Conservation (phyloP, 1,140 invertebrate species). For the Drosophila quadrilineata region DNA sequence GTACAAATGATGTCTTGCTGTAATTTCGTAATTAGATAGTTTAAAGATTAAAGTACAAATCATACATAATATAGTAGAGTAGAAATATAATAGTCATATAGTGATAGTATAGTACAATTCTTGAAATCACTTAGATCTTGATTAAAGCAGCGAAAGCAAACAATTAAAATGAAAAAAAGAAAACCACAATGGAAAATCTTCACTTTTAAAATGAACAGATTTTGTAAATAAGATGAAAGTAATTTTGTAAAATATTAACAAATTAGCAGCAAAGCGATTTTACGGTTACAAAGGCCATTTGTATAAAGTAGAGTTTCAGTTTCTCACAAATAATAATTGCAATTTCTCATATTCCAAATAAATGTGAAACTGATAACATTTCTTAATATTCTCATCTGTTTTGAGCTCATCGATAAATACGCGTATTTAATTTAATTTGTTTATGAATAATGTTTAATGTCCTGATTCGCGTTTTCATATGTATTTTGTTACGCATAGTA, state of each 20-base stretch:
- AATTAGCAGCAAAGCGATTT: too few species aligned
- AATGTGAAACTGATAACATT: too few species aligned
- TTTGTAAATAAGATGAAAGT: too few species aligned
- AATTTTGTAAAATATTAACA: too few species aligned
- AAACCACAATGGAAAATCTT: constrained; percentile 32
- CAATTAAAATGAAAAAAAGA: constrained; percentile 28
- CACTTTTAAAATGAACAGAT: too few species aligned
- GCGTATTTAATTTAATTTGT: constrained; percentile 4
- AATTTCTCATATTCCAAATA: too few species aligned
- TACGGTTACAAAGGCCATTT: too few species aligned
- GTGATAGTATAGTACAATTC: constrained; percentile 61
- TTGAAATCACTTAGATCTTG: constrained; percentile 64
- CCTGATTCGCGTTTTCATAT: constrained; percentile 12
- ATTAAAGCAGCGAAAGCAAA: constrained; percentile 50
- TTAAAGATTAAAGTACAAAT: constrained; percentile 58
- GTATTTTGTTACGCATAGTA: constrained; percentile 22
- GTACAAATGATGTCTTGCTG: constrained; percentile 64
- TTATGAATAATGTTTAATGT: background rate
- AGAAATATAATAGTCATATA: constrained; percentile 29
- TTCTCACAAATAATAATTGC: too few species aligned
- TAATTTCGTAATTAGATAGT: constrained; percentile 17
- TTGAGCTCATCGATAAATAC: constrained; percentile 25
- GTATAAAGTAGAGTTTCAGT: too few species aligned
- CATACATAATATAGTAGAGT: constrained; percentile 10
- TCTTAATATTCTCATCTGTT: background rate